A percentile compares a stretch with the other conserved stretches of the same genome.
phyloP scores from a whole-genome alignment of 2,888 invertebrate genomes.

The Lagria hirta region DNA sequence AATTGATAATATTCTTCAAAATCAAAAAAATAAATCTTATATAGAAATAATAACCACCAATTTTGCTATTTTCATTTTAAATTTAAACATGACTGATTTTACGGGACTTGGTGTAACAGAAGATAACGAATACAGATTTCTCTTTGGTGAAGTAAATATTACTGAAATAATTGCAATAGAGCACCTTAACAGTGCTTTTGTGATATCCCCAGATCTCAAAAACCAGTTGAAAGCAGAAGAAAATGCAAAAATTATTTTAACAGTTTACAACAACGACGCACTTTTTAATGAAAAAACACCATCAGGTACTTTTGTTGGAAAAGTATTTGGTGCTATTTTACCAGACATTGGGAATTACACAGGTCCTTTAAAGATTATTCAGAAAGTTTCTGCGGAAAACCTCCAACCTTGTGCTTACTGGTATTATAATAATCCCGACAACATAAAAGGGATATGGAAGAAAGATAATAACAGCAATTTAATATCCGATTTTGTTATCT shows the following conservation, averaged over 20 bases:
- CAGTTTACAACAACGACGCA: slow-evolving; percentile 1
- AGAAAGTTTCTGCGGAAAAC: slow-evolving; percentile 1
- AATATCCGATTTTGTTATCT: slow-evolving; percentile 51
- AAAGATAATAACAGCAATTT: slow-evolving; percentile 49
- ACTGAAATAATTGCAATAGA: slow-evolving; percentile 1
- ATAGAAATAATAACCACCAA: not conserved
- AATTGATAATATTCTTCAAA: slow-evolving; percentile 53
- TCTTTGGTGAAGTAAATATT: not conserved
- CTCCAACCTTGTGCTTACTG: slow-evolving; percentile 56
- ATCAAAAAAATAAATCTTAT: slow-evolving; percentile 11
- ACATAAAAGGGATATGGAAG: slow-evolving; percentile 43
- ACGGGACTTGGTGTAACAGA: not conserved
- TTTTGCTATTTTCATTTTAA: slow-evolving; percentile 2
- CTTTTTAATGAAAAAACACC: slow-evolving; percentile 7
- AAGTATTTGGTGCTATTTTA: slow-evolving; percentile 8
- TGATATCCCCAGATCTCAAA: not conserved
- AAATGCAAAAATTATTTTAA: slow-evolving; percentile 6
- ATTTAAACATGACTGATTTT: not conserved
- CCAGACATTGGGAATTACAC: not conserved
- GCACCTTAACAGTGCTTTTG: slow-evolving; percentile 8
- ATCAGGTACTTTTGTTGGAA: not conserved
- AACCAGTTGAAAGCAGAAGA: slow-evolving; percentile 1
- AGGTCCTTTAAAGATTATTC: slow-evolving; percentile 6
- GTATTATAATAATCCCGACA: slow-evolving; percentile 48
- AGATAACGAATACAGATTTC: too few species aligned